A percentile compares a stretch with the other conserved stretches of the same genome.
phyloP scores from a whole-genome alignment of 2,113 vertebrate genomes.

The Oophaga pumilio region DNA sequence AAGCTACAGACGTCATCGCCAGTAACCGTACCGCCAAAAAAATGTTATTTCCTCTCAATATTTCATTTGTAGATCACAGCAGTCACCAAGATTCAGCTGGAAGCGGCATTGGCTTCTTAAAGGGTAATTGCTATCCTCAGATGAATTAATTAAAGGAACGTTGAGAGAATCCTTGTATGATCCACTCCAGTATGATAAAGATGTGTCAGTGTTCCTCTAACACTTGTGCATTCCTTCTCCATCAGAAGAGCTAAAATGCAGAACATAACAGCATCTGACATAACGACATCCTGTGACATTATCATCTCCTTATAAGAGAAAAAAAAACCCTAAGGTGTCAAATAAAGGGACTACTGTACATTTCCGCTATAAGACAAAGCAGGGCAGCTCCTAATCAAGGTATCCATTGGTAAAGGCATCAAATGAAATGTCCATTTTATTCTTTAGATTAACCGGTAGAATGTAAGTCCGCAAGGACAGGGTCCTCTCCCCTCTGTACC shows the following conservation, averaged over 20 bases:
- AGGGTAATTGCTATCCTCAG: constrained; percentile 45
- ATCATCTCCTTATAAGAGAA: background rate
- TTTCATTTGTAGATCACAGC: constrained; percentile 19
- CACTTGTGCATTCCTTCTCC: background rate
- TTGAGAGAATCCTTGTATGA: constrained; percentile 9
- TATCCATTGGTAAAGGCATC: background rate
- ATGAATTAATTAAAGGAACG: constrained; percentile 41
- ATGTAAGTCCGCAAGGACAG: too few species aligned
- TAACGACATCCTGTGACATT: background rate
- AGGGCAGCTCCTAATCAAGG: background rate
- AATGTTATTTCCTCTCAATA: background rate
- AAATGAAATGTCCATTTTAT: background rate
- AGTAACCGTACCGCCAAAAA: constrained; percentile 7
- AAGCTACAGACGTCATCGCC: background rate
- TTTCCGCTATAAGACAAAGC: background rate
- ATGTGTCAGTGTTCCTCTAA: constrained; percentile 4
- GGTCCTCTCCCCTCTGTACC: too few species aligned
- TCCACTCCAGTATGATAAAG: constrained; percentile 22
- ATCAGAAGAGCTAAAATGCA: background rate
- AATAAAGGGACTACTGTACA: background rate
- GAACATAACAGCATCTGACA: background rate
- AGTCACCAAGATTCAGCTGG: background rate
- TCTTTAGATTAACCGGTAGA: too few species aligned
- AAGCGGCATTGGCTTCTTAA: constrained; percentile 12
- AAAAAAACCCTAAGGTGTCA: background rate